phyloP scores from a whole-genome alignment of 64 coral and sea anemone species.

The Stichodactyla mertensii region DNA sequence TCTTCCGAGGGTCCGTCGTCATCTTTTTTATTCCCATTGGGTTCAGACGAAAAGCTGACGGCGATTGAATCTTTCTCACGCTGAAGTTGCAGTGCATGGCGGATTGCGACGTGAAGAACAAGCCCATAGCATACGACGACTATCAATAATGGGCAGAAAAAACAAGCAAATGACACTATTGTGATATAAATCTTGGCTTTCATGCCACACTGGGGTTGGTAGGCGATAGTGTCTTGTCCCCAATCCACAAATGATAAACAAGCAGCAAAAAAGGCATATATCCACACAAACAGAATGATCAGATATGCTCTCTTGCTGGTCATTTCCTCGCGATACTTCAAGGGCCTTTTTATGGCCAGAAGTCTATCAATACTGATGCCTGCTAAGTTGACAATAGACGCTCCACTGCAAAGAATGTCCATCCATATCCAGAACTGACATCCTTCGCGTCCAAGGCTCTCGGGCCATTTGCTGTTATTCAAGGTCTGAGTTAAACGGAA shows the following conservation, averaged over 20 bases:
- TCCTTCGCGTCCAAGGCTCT: constrained; percentile 34
- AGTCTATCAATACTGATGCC: constrained; percentile 84
- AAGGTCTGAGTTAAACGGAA: constrained; percentile 83
- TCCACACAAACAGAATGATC: constrained; percentile 69
- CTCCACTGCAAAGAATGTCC: constrained; percentile 81
- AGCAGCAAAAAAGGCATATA: constrained; percentile 51
- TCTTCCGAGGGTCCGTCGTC: not conserved
- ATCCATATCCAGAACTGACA: constrained; percentile 96
- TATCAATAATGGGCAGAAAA: constrained; percentile 76
- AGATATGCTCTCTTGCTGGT: constrained; percentile 48
- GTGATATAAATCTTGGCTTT: constrained; percentile 77
- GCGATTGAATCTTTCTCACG: constrained; percentile 79
- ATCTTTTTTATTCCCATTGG: constrained; percentile 36
- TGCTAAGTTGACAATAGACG: constrained; percentile 80
- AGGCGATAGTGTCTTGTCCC: constrained; percentile 47
- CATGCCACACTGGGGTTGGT: constrained; percentile 58
- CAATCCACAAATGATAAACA: constrained; percentile 79
- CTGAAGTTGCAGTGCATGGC: constrained; percentile 71
- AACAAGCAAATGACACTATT: constrained; percentile 60
- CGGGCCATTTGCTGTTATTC: constrained; percentile 51
- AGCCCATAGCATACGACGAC: constrained; percentile 70
- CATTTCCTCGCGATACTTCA: constrained; percentile 86
- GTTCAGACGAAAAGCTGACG: constrained; percentile 45
- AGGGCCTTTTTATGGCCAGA: constrained; percentile 72
- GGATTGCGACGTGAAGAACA: constrained; percentile 81